Evolutionary conservation across 2,797 vertebrate species (phyloP), one percentile per base, ranked within the genome.

Genomic region (Scomberomorus guttatus): DNA sequence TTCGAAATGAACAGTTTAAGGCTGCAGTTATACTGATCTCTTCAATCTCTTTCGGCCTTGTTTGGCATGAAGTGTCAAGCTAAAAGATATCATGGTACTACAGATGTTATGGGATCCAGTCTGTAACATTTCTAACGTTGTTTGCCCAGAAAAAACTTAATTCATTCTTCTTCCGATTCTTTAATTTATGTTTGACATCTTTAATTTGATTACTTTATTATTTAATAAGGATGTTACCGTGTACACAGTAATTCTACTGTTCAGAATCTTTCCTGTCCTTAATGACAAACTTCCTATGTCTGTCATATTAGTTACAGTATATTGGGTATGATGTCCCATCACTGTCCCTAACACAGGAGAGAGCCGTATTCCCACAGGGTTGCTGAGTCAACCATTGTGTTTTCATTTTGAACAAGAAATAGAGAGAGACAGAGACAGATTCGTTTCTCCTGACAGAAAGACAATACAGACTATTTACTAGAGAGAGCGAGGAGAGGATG

Each of bases 391-490:
- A 83, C 75, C 68, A 67, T 83, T 79, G 63, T 60, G 59, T 77
- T 87, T 88, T 81, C 65, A 77, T 67, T 85, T 72, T 79, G 65
- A 88, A 76, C 37, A 60, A 78, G 76, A 85, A 66, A 84, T 51
- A 82, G 32, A 82, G 80, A 83, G 50, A 87, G 25, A 75, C 68
- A 62, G 44, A 87, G 76, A 81, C 52, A 13, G 72, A 75, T 62
- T 79, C 29, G 68, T 86, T 58, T 59, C 70, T 66, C 78, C 75
- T 88, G 81, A 88, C 85, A 88, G 77, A 71, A 78, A 81, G 66
- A 84, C 72, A 86, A 88, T 76, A 32, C 55, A 69, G 71, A 81
- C 54, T 78, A 72, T 85, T 88, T 84, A 90, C 82, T 76, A 56
- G 50, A 72, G 82, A 87, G 68, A 75, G 52, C 63, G 71, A 79